Evolutionary conservation across 2,888 invertebrate species (phyloP).

Genomic region (Erannis defoliaria): DNA sequence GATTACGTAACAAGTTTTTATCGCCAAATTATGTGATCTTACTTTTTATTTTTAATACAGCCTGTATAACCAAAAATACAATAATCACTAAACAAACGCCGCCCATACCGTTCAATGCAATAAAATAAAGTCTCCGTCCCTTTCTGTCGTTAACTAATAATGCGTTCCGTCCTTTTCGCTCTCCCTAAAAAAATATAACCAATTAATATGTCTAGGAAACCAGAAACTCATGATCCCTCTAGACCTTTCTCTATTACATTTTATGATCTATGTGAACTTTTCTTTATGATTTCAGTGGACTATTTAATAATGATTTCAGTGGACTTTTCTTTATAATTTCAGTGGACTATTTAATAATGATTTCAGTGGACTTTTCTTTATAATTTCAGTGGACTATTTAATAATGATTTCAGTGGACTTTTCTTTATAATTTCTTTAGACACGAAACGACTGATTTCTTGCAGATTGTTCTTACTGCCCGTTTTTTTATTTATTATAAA

Average conservation of each 20-base stretch:
- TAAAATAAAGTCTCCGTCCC: conserved; percentile 58
- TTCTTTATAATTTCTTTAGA: too few relatives aligned
- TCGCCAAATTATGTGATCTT: too few relatives aligned
- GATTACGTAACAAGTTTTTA: background rate
- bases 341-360: too few relatives aligned
- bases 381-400: too few relatives aligned
- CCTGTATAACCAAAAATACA: conserved; percentile 60
- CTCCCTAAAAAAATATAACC: conserved; percentile 63
- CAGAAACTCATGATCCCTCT: conserved; percentile 32
- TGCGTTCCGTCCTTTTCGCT: conserved; percentile 53
- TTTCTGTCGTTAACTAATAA: conserved; percentile 65
- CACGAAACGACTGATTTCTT: too few relatives aligned
- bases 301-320: too few relatives aligned
- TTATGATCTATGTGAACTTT: background rate
- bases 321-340: too few relatives aligned
- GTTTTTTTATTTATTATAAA: too few relatives aligned
- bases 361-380: too few relatives aligned
- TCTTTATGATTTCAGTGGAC: background rate
- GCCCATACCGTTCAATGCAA: conserved; percentile 64
- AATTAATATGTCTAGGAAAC: conserved; percentile 70
- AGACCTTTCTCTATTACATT: background rate
- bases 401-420: too few relatives aligned
- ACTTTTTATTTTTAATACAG: conserved; percentile 39
- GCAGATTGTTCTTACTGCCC: too few relatives aligned
- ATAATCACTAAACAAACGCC: conserved; percentile 71